phyloP scores from a whole-genome alignment of 2,113 vertebrate species.

The Pandion haliaetus region DNA sequence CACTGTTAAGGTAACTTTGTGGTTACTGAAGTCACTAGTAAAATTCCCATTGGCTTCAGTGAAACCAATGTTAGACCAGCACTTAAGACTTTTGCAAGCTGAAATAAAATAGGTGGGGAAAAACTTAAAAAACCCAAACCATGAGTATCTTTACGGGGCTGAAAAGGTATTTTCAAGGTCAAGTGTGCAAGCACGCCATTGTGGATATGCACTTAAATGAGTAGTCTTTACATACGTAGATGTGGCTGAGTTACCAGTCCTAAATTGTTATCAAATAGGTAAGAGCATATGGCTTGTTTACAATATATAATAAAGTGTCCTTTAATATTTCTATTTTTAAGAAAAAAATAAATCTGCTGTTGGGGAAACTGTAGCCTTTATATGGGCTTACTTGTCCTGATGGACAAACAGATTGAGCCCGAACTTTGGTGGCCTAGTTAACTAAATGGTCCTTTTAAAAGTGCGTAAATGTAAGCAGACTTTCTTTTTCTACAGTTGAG shows the following conservation, averaged over 20 bases:
- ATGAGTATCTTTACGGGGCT: neutral
- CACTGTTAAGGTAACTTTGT: neutral
- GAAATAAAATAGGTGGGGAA: neutral
- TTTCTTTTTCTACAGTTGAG: neutral
- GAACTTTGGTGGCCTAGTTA: conserved; percentile 25
- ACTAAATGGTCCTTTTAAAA: conserved; percentile 20
- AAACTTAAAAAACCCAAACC: neutral
- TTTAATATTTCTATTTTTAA: neutral
- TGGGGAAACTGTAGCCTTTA: neutral
- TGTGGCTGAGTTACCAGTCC: neutral
- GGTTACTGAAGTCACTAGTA: neutral
- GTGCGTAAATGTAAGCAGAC: neutral
- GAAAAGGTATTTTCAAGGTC: neutral
- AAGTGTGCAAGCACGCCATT: neutral
- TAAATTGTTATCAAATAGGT: neutral
- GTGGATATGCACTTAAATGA: neutral
- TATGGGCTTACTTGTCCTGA: neutral
- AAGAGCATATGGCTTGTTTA: neutral
- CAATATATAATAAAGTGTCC: neutral
- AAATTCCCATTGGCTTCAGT: neutral
- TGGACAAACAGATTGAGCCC: neutral
- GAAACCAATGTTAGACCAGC: neutral
- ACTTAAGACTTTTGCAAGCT: neutral
- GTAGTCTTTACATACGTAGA: neutral
- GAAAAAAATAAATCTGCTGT: too few relatives aligned